Percentiles rank a stretch among this genome's conserved stretches.
Conservation (phyloP, 2,797 vertebrate genomes). For the Bradypodion pumilum region DNA sequence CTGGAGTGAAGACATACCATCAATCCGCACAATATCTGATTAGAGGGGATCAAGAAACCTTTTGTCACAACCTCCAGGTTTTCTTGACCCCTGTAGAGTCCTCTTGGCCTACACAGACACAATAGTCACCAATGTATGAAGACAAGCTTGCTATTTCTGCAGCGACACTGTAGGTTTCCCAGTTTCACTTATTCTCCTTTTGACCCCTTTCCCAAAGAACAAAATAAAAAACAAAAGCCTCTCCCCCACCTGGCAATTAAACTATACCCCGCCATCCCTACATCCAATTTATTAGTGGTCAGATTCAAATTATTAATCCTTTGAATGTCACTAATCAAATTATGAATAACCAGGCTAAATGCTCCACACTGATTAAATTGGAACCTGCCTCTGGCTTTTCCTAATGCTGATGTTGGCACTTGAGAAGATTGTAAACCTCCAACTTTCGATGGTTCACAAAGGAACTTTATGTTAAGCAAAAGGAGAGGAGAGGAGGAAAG, state of each 20-base stretch:
- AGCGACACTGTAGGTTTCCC: neutral
- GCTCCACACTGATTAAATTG: neutral
- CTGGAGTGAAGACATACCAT: no score
- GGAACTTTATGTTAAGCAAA: neutral
- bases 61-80: no score
- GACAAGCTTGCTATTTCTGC: neutral
- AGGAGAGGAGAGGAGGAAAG: neutral
- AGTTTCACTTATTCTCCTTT: slow-evolving; percentile 1
- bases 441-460: neutral
- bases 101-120: no score
- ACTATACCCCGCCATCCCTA: neutral
- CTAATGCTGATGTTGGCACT: neutral
- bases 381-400: slow-evolving; percentile 4
- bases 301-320: slow-evolving; percentile 16
- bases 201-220: neutral
- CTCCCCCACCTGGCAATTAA: slow-evolving; percentile 16
- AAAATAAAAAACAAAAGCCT: no score
- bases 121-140: no score
- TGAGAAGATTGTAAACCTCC: neutral
- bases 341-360: slow-evolving; percentile 10
- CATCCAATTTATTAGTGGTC: slow-evolving; percentile 19
- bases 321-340: slow-evolving; percentile 26
- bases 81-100: no score
- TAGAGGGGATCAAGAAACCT: no score
- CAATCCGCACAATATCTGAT: no score